Percentiles rank a stretch among this genome's conserved stretches.
Evolutionary conservation across 1,140 invertebrate species (phyloP).

Genomic region (Melanaphis sacchari): DNA sequence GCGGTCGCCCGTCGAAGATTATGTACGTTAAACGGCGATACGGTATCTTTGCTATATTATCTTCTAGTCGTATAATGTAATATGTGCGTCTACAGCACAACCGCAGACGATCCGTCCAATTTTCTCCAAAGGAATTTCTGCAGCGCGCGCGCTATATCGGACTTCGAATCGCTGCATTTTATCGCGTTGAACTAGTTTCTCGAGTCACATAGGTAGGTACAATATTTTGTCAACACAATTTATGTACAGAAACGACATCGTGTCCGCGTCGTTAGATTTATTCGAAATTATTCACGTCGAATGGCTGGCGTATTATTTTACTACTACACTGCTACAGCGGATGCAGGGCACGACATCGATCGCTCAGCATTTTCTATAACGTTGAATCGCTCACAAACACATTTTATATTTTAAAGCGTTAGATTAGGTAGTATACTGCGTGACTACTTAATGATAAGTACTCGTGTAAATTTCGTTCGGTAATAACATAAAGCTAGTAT

Average conservation of each 20-base stretch:
- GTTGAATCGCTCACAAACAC: neutral
- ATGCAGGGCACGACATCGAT: neutral
- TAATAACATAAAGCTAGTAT: neutral
- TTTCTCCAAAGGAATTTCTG: constrained; percentile 24
- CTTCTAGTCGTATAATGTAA: neutral
- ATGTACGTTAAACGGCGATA: neutral
- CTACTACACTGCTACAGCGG: too few species aligned
- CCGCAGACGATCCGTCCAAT: neutral
- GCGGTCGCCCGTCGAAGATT: neutral
- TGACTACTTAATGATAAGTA: too few species aligned
- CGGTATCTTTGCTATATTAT: neutral
- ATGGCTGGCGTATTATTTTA: too few species aligned
- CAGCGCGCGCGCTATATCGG: neutral
- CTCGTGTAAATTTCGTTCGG: neutral
- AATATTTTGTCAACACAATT: constrained; percentile 7
- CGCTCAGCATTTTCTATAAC: neutral
- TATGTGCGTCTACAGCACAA: neutral
- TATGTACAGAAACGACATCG: neutral
- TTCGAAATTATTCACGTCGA: neutral
- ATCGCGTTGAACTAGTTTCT: constrained; percentile 30
- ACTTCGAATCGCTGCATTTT: neutral
- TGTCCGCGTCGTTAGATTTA: neutral
- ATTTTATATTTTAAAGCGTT: neutral
- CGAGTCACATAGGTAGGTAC: neutral
- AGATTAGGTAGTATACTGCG: neutral